phyloP scores from a whole-genome alignment of 2,888 invertebrate species.

The Cheilosia soror region DNA sequence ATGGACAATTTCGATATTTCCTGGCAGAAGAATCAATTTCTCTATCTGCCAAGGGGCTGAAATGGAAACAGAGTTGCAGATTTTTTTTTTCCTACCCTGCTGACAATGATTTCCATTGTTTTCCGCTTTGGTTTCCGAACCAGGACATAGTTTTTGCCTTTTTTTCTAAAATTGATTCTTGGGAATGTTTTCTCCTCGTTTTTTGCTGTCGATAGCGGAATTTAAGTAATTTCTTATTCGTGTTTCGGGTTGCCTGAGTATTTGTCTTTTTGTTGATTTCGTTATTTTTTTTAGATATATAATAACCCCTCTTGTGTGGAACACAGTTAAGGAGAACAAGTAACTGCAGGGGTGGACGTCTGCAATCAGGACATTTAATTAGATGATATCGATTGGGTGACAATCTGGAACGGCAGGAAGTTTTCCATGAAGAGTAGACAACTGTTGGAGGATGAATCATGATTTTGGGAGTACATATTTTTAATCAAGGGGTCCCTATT shows the following conservation, averaged over 20 bases:
- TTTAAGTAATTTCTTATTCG: conserved; percentile 39
- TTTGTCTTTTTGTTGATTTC: conserved; percentile 29
- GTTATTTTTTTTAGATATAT: conserved; percentile 19
- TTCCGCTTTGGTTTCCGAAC: conserved; percentile 53
- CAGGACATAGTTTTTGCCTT: conserved; percentile 34
- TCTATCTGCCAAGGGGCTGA: conserved; percentile 44
- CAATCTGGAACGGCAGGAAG: no score
- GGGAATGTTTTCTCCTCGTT: conserved; percentile 51
- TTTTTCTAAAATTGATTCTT: conserved; percentile 60
- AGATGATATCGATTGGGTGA: no score
- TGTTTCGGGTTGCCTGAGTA: background rate
- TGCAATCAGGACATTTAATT: no score
- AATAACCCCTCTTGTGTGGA: background rate
- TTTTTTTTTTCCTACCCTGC: conserved; percentile 4
- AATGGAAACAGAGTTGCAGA: conserved; percentile 11
- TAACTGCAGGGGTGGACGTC: no score
- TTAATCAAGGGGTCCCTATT: no score
- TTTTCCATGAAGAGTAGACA: no score
- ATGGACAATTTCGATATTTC: conserved; percentile 72
- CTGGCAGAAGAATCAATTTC: conserved; percentile 68
- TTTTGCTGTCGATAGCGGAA: conserved; percentile 55
- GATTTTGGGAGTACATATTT: no score
- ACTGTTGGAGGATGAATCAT: no score
- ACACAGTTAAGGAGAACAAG: background rate
- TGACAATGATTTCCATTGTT: conserved; percentile 43